Conservation (phyloP, 1,140 invertebrate species). For the Spodoptera litura region DNA sequence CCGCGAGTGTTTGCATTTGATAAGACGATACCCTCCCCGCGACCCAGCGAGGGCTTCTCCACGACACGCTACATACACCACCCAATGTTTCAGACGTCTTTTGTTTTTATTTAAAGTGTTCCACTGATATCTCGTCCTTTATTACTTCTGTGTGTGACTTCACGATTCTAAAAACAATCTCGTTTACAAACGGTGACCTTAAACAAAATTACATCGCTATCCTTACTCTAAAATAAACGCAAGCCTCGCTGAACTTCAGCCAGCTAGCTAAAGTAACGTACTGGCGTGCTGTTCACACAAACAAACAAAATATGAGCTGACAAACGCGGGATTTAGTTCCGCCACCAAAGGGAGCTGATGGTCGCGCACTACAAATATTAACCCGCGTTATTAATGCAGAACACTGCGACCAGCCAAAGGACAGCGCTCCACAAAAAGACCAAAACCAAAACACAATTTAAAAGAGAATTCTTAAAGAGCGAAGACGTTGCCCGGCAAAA, state of each 20-base stretch:
- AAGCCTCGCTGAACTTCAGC: not conserved
- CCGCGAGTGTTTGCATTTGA: conserved; percentile 80
- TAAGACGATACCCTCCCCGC: conserved; percentile 61
- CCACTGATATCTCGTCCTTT: not conserved
- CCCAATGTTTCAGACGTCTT: conserved; percentile 31
- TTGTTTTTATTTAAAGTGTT: conserved; percentile 39
- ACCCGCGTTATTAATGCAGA: conserved; percentile 76
- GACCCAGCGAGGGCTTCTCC: conserved; percentile 2
- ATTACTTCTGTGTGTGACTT: not conserved
- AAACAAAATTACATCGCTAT: conserved; percentile 5
- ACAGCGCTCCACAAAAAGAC: conserved; percentile 75
- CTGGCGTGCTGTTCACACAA: conserved; percentile 7
- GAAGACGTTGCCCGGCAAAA: conserved; percentile 75
- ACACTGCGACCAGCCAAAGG: conserved; percentile 71
- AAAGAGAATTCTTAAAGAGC: conserved; percentile 84
- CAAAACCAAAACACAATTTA: conserved; percentile 82
- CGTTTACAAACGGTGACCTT: not conserved
- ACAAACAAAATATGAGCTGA: conserved; percentile 42
- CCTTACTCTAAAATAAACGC: conserved; percentile 23
- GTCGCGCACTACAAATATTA: conserved; percentile 65
- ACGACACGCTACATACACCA: conserved; percentile 31
- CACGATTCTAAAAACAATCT: conserved; percentile 4
- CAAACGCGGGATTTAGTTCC: conserved; percentile 35
- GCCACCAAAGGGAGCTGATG: conserved; percentile 48
- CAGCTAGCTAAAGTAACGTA: not conserved